Evolutionary conservation across 2,888 invertebrate genomes (phyloP).

Genomic region (Scaptomyza caliginosa): DNA sequence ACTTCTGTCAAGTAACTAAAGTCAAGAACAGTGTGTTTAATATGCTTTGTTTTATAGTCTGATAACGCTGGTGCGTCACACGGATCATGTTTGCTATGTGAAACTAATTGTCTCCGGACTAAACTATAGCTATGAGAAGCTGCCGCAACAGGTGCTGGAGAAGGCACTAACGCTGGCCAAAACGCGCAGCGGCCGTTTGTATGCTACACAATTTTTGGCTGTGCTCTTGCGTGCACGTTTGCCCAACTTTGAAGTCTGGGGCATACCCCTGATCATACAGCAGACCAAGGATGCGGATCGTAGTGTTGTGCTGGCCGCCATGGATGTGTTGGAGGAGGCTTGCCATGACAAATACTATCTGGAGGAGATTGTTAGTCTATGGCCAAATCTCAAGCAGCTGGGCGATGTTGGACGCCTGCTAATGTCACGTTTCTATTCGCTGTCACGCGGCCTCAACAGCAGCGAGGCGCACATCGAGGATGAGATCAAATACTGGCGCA

Average conservation of each 20-base stretch:
- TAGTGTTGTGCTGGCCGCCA: conserved; percentile 91
- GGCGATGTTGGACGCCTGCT: conserved; percentile 92
- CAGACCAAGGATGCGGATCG: conserved; percentile 94
- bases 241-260: conserved; percentile 93
- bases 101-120: conserved; percentile 96
- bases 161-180: conserved; percentile 82
- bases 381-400: conserved; percentile 88
- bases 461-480: conserved; percentile 88
- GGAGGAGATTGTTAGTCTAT: conserved; percentile 90
- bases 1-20: neutral
- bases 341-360: conserved; percentile 93
- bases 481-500: conserved; percentile 92
- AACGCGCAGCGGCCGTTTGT: conserved; percentile 88
- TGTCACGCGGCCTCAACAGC: conserved; percentile 88
- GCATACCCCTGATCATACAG: conserved; percentile 91
- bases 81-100: conserved; percentile 95
- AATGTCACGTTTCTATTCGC: conserved; percentile 90
- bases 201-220: conserved; percentile 95
- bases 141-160: conserved; percentile 86
- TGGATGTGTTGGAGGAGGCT: conserved; percentile 95
- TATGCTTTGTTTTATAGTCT: conserved; percentile 84
- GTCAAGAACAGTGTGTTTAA: neutral
- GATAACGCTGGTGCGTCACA: conserved; percentile 90
- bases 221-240: conserved; percentile 91
- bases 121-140: conserved; percentile 90